Evolutionary conservation across 2,113 vertebrate species (phyloP), one percentile per base, ranked within the genome.

Genomic region (Psophia crepitans): DNA sequence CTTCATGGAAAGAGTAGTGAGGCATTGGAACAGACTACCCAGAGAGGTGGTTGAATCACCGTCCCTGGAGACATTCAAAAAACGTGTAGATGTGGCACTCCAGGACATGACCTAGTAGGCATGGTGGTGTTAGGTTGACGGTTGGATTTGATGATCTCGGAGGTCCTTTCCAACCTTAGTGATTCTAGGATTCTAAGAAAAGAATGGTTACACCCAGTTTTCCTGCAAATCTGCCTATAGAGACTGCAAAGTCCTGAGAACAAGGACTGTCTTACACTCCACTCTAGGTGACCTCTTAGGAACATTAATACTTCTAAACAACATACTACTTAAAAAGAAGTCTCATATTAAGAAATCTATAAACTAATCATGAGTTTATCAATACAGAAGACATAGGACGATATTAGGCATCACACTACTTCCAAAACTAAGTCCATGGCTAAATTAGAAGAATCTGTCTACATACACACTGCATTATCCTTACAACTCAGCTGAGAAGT

Each of bases 391-490:
- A 32, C 24, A 10, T 0, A 39, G 4, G 41, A 70, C 54, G 18
- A 21, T 63, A 75, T 64, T 44, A 39, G 35, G 53, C 35, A 56
- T 14, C 51, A 89, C 12, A 3, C 5, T 15, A 60, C 32, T 64
- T 68, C 30, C 56, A 16, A 75, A 84, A 79, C 39, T 43, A 68
- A 88, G 53, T 3, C 21, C 32, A 11, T 12, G 24, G 14, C 35
- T 86, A 61, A 80, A 43, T 53, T 3, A 71, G 84, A 80, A 58
- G 27, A 51, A 41, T 17, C 35, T 75, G 22, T 22, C 7, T 30
- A 56, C 7, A 3, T 1, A 20, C 1, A 33, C 11, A 12, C 43
- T 7, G 12, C 26, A 19, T 14, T 48, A 23, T 54, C 46, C 3
- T 16, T 5, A 17, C 2, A 79, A 23, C 5, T 15, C 27, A 58